Evolutionary conservation across 2,113 vertebrate species (phyloP).

Genomic region (Percopsis transmontana): DNA sequence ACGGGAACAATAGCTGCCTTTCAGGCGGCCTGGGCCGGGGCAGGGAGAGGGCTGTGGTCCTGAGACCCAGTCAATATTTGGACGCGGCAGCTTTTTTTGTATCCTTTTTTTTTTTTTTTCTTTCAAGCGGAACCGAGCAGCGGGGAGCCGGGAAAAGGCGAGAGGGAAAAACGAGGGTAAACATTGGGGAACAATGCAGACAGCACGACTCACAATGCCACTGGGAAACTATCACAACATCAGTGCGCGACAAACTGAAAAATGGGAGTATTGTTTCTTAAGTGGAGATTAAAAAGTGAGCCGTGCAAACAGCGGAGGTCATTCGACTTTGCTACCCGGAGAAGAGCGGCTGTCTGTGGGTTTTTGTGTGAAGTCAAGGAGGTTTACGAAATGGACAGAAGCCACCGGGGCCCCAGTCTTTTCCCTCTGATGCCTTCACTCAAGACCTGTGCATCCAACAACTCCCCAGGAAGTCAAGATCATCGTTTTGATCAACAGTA

Average conservation of each 20-base stretch:
- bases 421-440: neutral
- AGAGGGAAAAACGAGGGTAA: constrained; percentile 68
- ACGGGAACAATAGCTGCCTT: constrained; percentile 73
- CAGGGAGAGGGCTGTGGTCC: constrained; percentile 60
- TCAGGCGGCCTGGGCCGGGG: constrained; percentile 49
- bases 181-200: constrained; percentile 70
- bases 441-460: too few species aligned
- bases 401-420: neutral
- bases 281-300: constrained; percentile 77
- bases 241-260: constrained; percentile 56
- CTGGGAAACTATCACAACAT: constrained; percentile 74
- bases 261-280: constrained; percentile 68
- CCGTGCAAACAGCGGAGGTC: constrained; percentile 60
- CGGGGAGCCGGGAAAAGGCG: constrained; percentile 61
- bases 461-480: too few species aligned
- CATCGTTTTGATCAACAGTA: constrained; percentile 9
- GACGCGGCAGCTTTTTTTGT: constrained; percentile 61
- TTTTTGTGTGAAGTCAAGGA: constrained; percentile 37
- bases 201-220: constrained; percentile 61
- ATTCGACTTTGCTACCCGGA: constrained; percentile 16
- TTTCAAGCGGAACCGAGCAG: constrained; percentile 69
- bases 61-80: constrained; percentile 79
- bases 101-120: constrained; percentile 33
- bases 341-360: neutral
- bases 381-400: constrained; percentile 13